Base-by-base conservation (phyloP, 64 coral and sea anemone species). In the Catalaphyllia jardinei region DNA sequence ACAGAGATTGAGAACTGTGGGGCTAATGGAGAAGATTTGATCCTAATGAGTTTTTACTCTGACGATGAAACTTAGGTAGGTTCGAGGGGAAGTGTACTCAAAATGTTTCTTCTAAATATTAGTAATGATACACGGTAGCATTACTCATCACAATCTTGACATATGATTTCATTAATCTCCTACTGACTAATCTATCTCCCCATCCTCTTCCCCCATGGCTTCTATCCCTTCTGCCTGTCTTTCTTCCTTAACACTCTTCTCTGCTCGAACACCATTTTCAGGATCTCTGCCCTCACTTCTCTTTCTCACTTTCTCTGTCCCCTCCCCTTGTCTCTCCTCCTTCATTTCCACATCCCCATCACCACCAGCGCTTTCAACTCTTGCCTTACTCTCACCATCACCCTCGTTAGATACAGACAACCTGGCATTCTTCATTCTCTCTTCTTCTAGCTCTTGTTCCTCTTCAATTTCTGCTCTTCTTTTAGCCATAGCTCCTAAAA, bases 381-480 rank as follows among this genome's bases (percentile, higher is more conserved):
- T 76, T 22, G 51, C 92, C 77, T 88, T 80, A 79, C 29, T 62
- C 76, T 61, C 76, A 82, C 35, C 71, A 77, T 82, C 73, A 87
- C 91, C 86, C 86, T 88, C 92, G 20, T 71, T 89, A 81, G 79
- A 57, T 88, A 87, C 78, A 72, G 87, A 87, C 63, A 77, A 79
- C 71, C 82, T 88, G 65, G 84, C 75, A 46, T 55, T 55, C 74
- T 74, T 93, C 29, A 77, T 86, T 73, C 60, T 62, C 79, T 93
- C 92, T 62, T 74, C 86, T 30, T 88, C 75, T 35, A 33, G 38
- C 73, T 88, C 75, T 55, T 88, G 76, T 63, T 93, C 82, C 67
- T 94, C 93, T 61, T 91, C 80, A 61, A 94, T 91, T 74, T 90
- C 93, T 81, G 89, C 83, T 73, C 93, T 90, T 79, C 93, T 75